phyloP scores from a whole-genome alignment of 2,797 vertebrate species.

The Alfaro cultratus region DNA sequence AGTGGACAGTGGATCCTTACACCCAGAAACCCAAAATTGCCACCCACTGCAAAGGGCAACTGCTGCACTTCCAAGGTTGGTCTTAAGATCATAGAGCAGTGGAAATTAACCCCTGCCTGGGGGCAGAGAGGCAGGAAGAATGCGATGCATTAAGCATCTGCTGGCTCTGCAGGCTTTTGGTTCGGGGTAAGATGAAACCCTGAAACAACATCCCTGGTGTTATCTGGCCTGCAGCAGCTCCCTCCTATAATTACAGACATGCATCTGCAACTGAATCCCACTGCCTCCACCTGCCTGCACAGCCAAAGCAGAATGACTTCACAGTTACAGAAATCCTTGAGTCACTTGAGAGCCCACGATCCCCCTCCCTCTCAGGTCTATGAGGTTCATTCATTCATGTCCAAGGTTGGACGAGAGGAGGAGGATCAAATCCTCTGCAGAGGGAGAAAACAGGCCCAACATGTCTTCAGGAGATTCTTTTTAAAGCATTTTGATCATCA shows the following conservation, averaged over 20 bases:
- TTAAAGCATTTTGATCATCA: not conserved
- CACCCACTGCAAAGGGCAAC: not conserved
- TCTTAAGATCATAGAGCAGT: not conserved
- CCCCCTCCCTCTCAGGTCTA: not conserved
- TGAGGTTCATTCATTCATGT: not conserved
- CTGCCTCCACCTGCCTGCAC: not conserved
- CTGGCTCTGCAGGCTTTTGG: not conserved
- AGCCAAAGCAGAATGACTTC: conserved; percentile 9
- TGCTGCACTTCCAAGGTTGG: not conserved
- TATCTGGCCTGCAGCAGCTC: conserved; percentile 1
- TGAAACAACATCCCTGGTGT: conserved; percentile 54
- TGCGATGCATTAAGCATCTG: not conserved
- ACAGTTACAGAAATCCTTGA: conserved; percentile 13
- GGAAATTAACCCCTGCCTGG: not conserved
- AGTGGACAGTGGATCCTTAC: not conserved
- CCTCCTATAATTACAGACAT: conserved; percentile 62
- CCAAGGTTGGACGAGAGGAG: not conserved
- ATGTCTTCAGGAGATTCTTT: not conserved
- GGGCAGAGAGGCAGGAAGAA: not conserved
- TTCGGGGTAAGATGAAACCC: conserved; percentile 27
- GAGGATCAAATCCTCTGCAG: not conserved
- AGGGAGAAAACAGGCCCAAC: not conserved
- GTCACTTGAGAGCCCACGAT: not conserved
- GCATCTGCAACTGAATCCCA: conserved; percentile 27
- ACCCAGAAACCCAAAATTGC: not conserved